Conservation (phyloP, 2,113 vertebrate genomes). For the Corynorhinus townsendii region DNA sequence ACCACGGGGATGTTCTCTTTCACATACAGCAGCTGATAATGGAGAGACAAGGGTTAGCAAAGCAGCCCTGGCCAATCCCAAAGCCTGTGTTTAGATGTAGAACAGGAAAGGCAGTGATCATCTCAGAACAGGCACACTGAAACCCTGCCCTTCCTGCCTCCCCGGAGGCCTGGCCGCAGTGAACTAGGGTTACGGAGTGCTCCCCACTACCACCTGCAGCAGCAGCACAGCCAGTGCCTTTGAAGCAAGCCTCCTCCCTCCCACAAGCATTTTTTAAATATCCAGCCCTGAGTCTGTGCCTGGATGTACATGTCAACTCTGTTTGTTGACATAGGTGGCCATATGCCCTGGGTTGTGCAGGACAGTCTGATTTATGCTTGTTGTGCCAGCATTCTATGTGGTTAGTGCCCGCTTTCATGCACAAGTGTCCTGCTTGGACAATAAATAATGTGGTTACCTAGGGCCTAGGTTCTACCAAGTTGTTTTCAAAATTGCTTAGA, state of each 20-base stretch:
- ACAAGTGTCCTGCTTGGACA: neutral
- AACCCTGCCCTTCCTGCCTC: neutral
- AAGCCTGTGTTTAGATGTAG: slow-evolving; percentile 9
- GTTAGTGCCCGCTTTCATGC: neutral
- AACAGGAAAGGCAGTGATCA: slow-evolving; percentile 11
- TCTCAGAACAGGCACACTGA: neutral
- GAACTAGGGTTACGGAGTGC: neutral
- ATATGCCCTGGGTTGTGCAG: neutral
- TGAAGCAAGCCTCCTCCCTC: neutral
- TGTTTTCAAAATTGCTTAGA: neutral
- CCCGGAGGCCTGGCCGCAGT: neutral
- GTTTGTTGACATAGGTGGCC: neutral
- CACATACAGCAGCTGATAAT: neutral
- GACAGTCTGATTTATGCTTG: neutral
- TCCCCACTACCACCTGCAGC: neutral
- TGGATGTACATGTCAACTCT: neutral
- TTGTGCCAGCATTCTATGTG: neutral
- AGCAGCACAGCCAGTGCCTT: neutral
- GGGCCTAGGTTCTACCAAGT: neutral
- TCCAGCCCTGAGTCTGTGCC: neutral
- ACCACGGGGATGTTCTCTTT: neutral
- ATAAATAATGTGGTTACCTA: neutral
- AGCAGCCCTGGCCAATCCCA: slow-evolving; percentile 28
- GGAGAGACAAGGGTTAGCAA: slow-evolving; percentile 21
- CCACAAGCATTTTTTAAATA: neutral